A percentile compares a stretch with the other conserved stretches of the same genome.
These are phyloP conservation scores for Probaryconus sp. DNA, from an alignment of 1,140 invertebrate genomes.

Conservation along the genomic window DNA sequence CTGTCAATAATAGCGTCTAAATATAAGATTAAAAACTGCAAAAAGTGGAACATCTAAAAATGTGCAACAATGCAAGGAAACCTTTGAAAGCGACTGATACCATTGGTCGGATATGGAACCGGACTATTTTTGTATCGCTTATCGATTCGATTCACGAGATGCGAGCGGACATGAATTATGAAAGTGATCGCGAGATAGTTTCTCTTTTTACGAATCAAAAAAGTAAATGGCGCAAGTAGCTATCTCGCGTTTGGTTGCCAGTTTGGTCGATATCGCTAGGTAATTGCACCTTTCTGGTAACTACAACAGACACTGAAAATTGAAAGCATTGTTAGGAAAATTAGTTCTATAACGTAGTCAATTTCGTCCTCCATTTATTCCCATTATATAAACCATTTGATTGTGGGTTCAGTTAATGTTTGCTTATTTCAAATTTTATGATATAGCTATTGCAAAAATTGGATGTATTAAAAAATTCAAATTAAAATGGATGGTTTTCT, in stretches of 20 bases:
- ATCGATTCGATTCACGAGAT: conserved; percentile 46
- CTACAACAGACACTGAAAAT: too few relatives aligned
- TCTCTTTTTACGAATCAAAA: conserved; percentile 6
- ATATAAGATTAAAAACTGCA: conserved; percentile 7
- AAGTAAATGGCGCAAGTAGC: background rate
- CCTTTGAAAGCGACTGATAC: conserved; percentile 11
- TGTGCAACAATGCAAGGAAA: background rate
- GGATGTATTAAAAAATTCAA: too few relatives aligned
- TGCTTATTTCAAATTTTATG: background rate
- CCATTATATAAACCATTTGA: too few relatives aligned
- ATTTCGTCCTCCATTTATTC: too few relatives aligned
- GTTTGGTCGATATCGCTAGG: conserved; percentile 47
- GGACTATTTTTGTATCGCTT: conserved; percentile 35
- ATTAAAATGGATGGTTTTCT: too few relatives aligned
- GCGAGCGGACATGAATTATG: conserved; percentile 35
- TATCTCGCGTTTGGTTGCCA: too few relatives aligned
- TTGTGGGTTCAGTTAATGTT: background rate
- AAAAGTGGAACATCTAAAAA: conserved; percentile 21
- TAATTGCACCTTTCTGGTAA: background rate
- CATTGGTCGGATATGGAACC: conserved; percentile 26
- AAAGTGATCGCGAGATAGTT: conserved; percentile 10
- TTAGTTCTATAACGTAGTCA: too few relatives aligned
- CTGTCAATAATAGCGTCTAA: too few relatives aligned
- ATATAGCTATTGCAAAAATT: too few relatives aligned
- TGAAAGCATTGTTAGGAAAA: too few relatives aligned